These are phyloP conservation scores for Coryphaenoides rupestris DNA, from an alignment of 2,113 vertebrate species.

Conservation along the genomic window DNA sequence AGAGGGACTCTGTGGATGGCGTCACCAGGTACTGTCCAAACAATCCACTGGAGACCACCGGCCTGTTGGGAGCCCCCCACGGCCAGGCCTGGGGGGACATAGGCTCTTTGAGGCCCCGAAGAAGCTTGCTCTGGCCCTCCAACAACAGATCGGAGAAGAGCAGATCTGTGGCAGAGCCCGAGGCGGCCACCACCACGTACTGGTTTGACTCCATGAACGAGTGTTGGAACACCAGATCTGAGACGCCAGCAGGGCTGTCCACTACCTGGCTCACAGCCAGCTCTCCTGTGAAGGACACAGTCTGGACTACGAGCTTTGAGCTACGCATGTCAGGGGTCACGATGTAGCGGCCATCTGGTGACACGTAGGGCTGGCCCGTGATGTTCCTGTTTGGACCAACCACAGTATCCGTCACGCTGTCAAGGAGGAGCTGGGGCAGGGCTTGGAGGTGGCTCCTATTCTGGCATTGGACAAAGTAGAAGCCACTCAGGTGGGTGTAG, in stretches of 20 bases:
- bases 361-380: conserved; percentile 75
- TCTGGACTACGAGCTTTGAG: conserved; percentile 79
- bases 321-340: conserved; percentile 70
- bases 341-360: conserved; percentile 84
- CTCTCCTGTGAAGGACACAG: conserved; percentile 78
- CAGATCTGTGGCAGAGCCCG: conserved; percentile 76
- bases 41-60: conserved; percentile 85
- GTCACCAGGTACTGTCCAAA: conserved; percentile 93
- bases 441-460: background rate
- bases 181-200: conserved; percentile 80
- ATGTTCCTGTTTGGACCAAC: conserved; percentile 76
- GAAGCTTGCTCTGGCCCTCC: conserved; percentile 67
- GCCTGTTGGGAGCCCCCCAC: conserved; percentile 81
- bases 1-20: conserved; percentile 82
- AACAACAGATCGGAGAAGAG: conserved; percentile 85
- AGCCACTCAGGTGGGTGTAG: conserved; percentile 89
- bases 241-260: conserved; percentile 62
- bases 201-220: conserved; percentile 84
- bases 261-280: conserved; percentile 72
- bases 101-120: conserved; percentile 83
- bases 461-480: conserved; percentile 85
- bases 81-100: conserved; percentile 73
- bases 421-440: conserved; percentile 80
- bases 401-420: conserved; percentile 85
- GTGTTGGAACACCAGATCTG: conserved; percentile 86